A percentile compares a stretch with the other conserved stretches of the same genome.
phyloP scores from a whole-genome alignment of 1,140 invertebrate genomes.

The Hydropsyche tenuis region DNA sequence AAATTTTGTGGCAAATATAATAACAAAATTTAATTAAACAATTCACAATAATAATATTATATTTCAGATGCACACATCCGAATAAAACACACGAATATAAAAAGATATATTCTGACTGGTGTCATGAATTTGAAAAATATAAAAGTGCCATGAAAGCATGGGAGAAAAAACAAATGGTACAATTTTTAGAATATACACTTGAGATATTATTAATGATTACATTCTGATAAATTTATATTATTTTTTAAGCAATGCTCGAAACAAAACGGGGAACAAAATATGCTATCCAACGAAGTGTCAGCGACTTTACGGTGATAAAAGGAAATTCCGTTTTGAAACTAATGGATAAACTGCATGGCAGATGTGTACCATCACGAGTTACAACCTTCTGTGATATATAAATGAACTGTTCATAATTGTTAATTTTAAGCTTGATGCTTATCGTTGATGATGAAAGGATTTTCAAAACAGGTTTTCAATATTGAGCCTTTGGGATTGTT shows the following conservation, averaged over 20 bases:
- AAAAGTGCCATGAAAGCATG: conserved; percentile 79
- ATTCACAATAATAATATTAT: not conserved
- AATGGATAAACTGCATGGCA: conserved; percentile 39
- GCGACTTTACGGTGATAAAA: conserved; percentile 61
- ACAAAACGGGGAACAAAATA: conserved; percentile 58
- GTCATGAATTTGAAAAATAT: conserved; percentile 82
- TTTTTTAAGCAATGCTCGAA: conserved; percentile 61
- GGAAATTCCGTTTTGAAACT: not conserved
- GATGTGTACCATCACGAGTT: conserved; percentile 47
- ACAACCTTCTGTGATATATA: conserved; percentile 50
- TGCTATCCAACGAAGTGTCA: conserved; percentile 61
- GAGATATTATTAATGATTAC: conserved; percentile 2
- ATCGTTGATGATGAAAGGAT: conserved; percentile 39
- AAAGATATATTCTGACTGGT: conserved; percentile 81
- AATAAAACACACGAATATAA: conserved; percentile 75
- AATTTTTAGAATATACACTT: conserved; percentile 49
- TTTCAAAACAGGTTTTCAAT: conserved; percentile 37
- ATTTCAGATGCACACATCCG: conserved; percentile 68
- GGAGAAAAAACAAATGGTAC: conserved; percentile 77
- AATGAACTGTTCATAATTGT: conserved; percentile 49
- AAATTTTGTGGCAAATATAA: conserved; percentile 39
- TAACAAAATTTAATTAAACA: not conserved
- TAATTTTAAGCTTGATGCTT: conserved; percentile 48
- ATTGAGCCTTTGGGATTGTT: conserved; percentile 49
- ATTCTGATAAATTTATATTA: conserved; percentile 28